These are phyloP conservation scores for Drosophila differens DNA, from an alignment of 2,888 invertebrate genomes.

Conservation along the genomic window DNA sequence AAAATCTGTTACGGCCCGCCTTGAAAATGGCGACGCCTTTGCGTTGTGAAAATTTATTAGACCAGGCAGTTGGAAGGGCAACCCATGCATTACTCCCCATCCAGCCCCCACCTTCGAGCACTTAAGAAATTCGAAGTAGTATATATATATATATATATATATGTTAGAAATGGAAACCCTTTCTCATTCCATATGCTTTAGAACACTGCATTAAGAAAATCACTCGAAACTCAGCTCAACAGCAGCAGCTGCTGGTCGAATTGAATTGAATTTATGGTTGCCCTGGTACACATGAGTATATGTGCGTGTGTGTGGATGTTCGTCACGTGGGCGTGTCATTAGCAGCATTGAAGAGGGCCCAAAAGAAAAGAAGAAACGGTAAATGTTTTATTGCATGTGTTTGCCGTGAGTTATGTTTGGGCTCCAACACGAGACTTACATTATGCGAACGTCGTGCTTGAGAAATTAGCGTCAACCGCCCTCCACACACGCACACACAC, in stretches of 20 bases:
- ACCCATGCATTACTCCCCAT: constrained; percentile 31
- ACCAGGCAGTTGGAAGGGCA: constrained; percentile 50
- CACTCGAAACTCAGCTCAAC: constrained; percentile 75
- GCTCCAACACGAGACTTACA: constrained; percentile 67
- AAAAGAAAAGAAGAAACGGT: constrained; percentile 20
- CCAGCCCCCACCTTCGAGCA: constrained; percentile 25
- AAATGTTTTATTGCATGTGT: constrained; percentile 70
- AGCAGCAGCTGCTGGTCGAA: constrained; percentile 64
- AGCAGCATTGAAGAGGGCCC: constrained; percentile 38
- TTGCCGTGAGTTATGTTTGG: constrained; percentile 65
- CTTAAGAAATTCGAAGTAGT: constrained; percentile 49
- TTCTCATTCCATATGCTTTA: constrained; percentile 46
- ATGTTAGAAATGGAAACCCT: constrained; percentile 37
- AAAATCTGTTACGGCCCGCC: constrained; percentile 70
- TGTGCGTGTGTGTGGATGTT: constrained; percentile 5
- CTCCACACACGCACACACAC: not conserved
- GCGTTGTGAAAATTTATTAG: constrained; percentile 59
- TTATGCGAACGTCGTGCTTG: constrained; percentile 52
- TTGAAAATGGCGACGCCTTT: constrained; percentile 28
- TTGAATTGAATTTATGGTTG: constrained; percentile 63
- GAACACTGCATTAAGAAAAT: constrained; percentile 65
- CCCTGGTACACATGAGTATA: constrained; percentile 20
- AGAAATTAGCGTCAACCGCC: constrained; percentile 42
- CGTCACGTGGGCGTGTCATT: constrained; percentile 44
- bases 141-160: not conserved